A percentile compares a stretch with the other conserved stretches of the same genome.
Evolutionary conservation across 2,797 vertebrate genomes (phyloP).

Genomic region (Nyctalus aviator): DNA sequence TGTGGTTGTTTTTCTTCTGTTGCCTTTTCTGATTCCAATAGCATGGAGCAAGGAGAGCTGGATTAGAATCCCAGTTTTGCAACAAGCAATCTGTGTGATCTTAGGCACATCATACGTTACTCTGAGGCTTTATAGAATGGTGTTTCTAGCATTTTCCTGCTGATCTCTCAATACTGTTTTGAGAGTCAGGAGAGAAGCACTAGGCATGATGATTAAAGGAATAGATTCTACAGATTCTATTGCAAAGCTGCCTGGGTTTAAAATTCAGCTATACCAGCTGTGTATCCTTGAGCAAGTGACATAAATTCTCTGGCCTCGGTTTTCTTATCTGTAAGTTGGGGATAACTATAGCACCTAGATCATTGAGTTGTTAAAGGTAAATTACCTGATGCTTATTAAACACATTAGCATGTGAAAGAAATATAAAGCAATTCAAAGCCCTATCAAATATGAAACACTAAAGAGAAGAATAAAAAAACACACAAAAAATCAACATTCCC

Average conservation of each 20-base stretch:
- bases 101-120: not conserved
- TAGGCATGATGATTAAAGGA: not conserved
- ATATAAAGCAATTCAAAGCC: not conserved
- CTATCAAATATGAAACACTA: not conserved
- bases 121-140: not conserved
- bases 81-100: not conserved
- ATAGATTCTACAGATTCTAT: not conserved
- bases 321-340: not conserved
- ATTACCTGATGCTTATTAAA: not conserved
- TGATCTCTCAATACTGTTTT: not conserved
- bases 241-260: not conserved
- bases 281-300: not conserved
- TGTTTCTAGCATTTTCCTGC: not conserved
- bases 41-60: not conserved
- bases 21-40: not conserved
- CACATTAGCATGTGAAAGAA: not conserved
- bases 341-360: not conserved
- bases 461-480: not conserved
- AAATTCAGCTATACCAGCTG: not conserved
- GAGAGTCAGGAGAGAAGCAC: not conserved
- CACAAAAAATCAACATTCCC: not conserved
- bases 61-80: not conserved
- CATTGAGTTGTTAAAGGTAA: not conserved
- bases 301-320: not conserved
- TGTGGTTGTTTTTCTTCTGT: not conserved